A percentile compares a stretch with the other conserved stretches of the same genome.
phyloP scores from a whole-genome alignment of 1,140 invertebrate genomes.

The Drosophila carrolli region DNA sequence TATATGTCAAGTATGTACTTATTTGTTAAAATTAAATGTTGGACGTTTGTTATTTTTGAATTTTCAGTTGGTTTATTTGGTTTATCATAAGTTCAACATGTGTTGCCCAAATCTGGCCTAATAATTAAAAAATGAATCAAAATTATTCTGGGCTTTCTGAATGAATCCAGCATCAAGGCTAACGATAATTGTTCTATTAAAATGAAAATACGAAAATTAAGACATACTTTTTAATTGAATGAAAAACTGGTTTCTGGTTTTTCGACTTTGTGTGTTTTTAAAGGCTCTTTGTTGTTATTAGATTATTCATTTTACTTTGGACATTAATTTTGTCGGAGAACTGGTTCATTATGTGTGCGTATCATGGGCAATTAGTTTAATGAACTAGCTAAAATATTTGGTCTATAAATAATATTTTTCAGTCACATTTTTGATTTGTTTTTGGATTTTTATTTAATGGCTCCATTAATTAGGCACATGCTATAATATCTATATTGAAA shows the following conservation, averaged over 20 bases:
- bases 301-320: constrained; percentile 16
- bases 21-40: not conserved
- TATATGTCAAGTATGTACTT: too few relatives aligned
- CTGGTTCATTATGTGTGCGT: constrained; percentile 23
- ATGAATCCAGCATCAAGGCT: constrained; percentile 22
- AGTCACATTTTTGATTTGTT: not conserved
- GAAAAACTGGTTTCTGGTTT: constrained; percentile 19
- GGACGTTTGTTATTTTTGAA: constrained; percentile 6
- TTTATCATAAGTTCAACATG: constrained; percentile 4
- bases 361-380: constrained; percentile 14
- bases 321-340: constrained; percentile 9
- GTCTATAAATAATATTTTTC: not conserved
- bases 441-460: not conserved
- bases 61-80: not conserved
- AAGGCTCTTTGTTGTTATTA: constrained; percentile 18
- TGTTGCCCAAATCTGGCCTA: not conserved
- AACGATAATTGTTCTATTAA: constrained; percentile 26
- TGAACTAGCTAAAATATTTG: constrained; percentile 2
- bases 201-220: constrained; percentile 14
- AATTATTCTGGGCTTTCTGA: constrained; percentile 22
- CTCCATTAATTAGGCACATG: not conserved
- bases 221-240: constrained; percentile 6
- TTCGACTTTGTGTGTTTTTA: not conserved
- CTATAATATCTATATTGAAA: too few relatives aligned
- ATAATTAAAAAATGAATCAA: constrained; percentile 4